These are phyloP conservation scores for Sminthopsis crassicaudata DNA, from an alignment of 2,113 vertebrate species.

Conservation along the genomic window DNA sequence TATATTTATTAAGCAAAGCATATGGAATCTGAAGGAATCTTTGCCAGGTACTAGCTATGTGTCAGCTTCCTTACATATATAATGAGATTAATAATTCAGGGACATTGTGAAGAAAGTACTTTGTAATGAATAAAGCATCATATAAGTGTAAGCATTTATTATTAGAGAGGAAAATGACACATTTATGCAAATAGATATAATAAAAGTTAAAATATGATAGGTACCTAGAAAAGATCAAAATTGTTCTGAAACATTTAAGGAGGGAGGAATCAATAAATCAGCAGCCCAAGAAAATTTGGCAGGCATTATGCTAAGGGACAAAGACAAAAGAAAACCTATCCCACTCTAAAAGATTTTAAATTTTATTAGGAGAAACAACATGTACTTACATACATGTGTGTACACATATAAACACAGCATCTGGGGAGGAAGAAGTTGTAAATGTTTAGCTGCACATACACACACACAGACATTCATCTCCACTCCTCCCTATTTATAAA, in stretches of 20 bases:
- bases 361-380: not conserved
- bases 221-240: not conserved
- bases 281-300: not conserved
- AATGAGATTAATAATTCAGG: not conserved
- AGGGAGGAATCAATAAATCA: not conserved
- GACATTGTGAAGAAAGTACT: not conserved
- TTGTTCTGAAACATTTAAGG: not conserved
- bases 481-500: not conserved
- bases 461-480: not conserved
- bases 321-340: not conserved
- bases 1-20: not conserved
- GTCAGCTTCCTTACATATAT: not conserved
- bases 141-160: not conserved
- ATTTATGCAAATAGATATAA: not conserved
- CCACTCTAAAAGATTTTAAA: not conserved
- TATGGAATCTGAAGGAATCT: not conserved
- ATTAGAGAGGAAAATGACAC: not conserved
- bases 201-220: not conserved
- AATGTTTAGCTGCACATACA: not conserved
- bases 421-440: not conserved
- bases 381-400: not conserved
- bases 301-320: not conserved
- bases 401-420: not conserved
- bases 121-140: not conserved
- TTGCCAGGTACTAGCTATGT: not conserved